These are phyloP conservation scores for Machaerirhynchus nigripectus DNA, from an alignment of 2,113 vertebrate genomes.

Conservation along the genomic window DNA sequence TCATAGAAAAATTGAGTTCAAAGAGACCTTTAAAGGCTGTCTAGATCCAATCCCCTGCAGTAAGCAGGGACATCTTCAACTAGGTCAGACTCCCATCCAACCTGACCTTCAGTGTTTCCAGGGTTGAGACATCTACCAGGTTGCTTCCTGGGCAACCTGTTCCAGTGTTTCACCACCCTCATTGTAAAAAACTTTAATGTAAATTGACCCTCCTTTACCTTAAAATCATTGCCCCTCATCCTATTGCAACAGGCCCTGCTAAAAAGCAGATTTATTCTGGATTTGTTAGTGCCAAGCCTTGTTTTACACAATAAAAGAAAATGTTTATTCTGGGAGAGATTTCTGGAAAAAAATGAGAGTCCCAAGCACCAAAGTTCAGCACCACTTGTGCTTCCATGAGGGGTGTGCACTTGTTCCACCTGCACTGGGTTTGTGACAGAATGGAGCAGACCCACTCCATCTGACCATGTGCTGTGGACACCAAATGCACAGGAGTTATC, in stretches of 20 bases:
- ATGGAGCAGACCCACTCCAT: background rate
- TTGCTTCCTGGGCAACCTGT: background rate
- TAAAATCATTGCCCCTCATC: background rate
- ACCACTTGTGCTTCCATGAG: background rate
- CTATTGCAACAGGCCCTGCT: background rate
- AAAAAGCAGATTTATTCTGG: background rate
- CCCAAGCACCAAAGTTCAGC: background rate
- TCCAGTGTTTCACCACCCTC: background rate
- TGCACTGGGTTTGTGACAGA: background rate
- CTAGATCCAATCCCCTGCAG: background rate
- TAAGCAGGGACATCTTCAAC: background rate
- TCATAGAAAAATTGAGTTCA: background rate
- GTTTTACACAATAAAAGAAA: background rate
- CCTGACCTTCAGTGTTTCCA: background rate
- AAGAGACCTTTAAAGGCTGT: background rate
- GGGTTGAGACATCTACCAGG: background rate
- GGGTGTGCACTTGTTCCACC: accelerated
- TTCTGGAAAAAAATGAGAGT: background rate
- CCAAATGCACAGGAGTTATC: background rate
- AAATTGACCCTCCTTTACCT: background rate
- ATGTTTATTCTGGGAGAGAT: background rate
- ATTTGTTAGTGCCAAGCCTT: background rate
- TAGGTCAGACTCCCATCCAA: background rate
- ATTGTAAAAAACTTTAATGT: background rate
- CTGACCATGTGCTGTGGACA: background rate